A percentile compares a stretch with the other conserved stretches of the same genome.
Evolutionary conservation across 2,888 invertebrate genomes (phyloP).

Genomic region (Artemia sinica): DNA sequence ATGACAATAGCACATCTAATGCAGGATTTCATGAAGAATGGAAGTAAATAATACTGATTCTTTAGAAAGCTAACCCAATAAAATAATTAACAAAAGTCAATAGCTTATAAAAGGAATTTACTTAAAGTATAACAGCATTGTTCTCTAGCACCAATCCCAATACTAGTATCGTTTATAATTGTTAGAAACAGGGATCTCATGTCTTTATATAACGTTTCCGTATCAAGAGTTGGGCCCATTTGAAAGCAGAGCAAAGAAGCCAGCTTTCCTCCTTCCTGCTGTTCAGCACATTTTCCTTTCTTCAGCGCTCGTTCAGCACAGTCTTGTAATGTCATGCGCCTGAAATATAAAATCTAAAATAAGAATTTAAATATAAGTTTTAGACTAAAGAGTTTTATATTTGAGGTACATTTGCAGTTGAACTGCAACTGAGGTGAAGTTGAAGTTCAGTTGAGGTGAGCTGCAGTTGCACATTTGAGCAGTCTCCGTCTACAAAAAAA

Average conservation of each 20-base stretch:
- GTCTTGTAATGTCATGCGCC: slow-evolving; percentile 58
- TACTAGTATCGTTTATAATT: slow-evolving; percentile 54
- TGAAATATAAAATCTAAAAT: slow-evolving; percentile 25
- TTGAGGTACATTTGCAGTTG: not conserved
- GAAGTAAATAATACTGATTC: too few species aligned
- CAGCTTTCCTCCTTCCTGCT: slow-evolving; percentile 58
- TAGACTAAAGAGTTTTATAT: not conserved
- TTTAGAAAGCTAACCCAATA: too few species aligned
- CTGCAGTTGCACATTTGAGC: too few species aligned
- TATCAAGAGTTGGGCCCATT: slow-evolving; percentile 40
- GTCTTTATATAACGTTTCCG: slow-evolving; percentile 50
- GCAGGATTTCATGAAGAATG: too few species aligned
- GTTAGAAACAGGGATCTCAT: slow-evolving; percentile 53
- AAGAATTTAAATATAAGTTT: slow-evolving; percentile 15
- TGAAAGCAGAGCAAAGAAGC: slow-evolving; percentile 66
- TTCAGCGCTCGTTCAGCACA: slow-evolving; percentile 60
- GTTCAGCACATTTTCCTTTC: slow-evolving; percentile 65
- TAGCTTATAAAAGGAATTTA: not conserved
- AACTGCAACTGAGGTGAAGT: not conserved
- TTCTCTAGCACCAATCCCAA: slow-evolving; percentile 53
- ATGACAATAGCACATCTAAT: too few species aligned
- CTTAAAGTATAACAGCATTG: slow-evolving; percentile 27
- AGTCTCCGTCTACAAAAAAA: too few species aligned
- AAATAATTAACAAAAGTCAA: too few species aligned
- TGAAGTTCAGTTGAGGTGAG: not conserved